These are phyloP conservation scores for Fregata magnificens DNA, from an alignment of 2,113 vertebrate genomes.

Conservation along the genomic window DNA sequence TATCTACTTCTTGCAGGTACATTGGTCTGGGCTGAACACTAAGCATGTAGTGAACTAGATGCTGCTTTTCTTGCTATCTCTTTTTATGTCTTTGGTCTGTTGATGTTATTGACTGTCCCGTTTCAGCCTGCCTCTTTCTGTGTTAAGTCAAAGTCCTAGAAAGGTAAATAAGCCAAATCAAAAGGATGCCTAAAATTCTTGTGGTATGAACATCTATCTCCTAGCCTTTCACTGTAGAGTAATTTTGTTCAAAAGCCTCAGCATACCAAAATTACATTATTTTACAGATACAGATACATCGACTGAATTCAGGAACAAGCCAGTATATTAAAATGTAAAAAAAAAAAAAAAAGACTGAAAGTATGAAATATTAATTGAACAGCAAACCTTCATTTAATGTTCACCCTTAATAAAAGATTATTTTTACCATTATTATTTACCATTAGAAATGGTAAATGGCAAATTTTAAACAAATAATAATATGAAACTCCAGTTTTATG, in stretches of 20 bases:
- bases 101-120: not conserved
- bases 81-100: not conserved
- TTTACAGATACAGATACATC: not conserved
- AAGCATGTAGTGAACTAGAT: not conserved
- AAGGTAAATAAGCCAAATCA: not conserved
- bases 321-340: not conserved
- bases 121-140: not conserved
- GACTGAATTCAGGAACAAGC: not conserved
- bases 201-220: not conserved
- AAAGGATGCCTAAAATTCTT: not conserved
- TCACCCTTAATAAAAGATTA: not conserved
- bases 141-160: not conserved
- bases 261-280: not conserved
- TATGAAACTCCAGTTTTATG: not conserved
- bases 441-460: not conserved
- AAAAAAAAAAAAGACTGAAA: not conserved
- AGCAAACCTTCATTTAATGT: not conserved
- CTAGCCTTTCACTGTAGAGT: not conserved
- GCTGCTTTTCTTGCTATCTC: not conserved
- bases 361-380: not conserved
- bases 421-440: not conserved
- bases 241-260: not conserved
- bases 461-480: not conserved
- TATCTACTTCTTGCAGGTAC: not conserved
- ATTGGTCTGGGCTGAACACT: not conserved